These are phyloP conservation scores for Notiomystis cincta DNA, from an alignment of 2,113 vertebrate genomes.

Conservation along the genomic window DNA sequence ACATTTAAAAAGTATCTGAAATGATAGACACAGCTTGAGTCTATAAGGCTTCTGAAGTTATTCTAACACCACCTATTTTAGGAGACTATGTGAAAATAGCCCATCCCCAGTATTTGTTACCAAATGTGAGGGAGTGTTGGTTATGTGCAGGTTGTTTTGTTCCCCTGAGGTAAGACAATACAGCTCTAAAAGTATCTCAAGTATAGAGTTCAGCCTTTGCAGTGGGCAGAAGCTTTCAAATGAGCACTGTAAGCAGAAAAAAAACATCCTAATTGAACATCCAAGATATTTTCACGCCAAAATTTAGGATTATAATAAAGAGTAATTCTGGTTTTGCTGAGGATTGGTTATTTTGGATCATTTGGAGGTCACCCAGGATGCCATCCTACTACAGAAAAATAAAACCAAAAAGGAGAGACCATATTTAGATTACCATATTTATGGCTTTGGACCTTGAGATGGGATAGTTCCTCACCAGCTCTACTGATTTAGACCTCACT, in stretches of 20 bases:
- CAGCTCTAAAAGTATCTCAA: background rate
- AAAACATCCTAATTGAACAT: background rate
- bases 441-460: background rate
- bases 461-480: background rate
- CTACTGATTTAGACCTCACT: background rate
- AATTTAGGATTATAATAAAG: background rate
- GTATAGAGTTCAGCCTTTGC: background rate
- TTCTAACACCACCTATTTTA: background rate
- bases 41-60: background rate
- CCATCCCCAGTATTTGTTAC: background rate
- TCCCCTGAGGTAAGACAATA: constrained; percentile 16
- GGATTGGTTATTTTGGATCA: background rate
- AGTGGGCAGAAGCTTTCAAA: background rate
- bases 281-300: background rate
- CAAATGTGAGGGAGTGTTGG: background rate
- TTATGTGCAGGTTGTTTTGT: background rate
- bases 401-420: background rate
- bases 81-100: background rate
- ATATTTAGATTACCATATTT: background rate
- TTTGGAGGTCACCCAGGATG: background rate
- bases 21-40: background rate
- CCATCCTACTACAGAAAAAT: background rate
- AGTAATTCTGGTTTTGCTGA: background rate
- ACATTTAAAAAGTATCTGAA: background rate
- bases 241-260: background rate